Conservation (phyloP, 2,888 invertebrate genomes). For the Tetropium fuscum region DNA sequence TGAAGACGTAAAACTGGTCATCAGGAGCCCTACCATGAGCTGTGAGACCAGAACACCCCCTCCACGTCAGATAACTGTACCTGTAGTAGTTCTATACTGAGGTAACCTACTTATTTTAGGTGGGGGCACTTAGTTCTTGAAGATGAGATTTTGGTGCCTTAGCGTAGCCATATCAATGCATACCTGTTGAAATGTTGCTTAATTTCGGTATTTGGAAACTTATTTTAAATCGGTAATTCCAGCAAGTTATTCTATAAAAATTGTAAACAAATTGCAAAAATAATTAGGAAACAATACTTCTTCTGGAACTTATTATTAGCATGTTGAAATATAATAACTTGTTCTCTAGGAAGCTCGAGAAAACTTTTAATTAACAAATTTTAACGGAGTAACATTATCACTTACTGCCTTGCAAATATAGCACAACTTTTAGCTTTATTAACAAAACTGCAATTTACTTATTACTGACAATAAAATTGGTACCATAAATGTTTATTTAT, state of each 20-base stretch:
- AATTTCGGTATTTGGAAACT: slow-evolving; percentile 31
- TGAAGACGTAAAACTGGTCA: slow-evolving; percentile 61
- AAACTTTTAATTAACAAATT: too few species aligned
- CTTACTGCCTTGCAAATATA: too few species aligned
- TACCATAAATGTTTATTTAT: too few species aligned
- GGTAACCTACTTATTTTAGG: slow-evolving; percentile 63
- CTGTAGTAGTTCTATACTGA: slow-evolving; percentile 64
- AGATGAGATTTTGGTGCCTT: slow-evolving; percentile 56
- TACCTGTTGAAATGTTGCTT: slow-evolving; percentile 19
- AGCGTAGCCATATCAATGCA: slow-evolving; percentile 8
- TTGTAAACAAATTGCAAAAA: slow-evolving; percentile 39
- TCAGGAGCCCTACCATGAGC: slow-evolving; percentile 59
- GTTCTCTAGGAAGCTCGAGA: background rate
- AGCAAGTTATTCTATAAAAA: slow-evolving; percentile 34
- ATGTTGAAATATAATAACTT: slow-evolving; percentile 4
- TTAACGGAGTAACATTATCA: too few species aligned
- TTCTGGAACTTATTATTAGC: slow-evolving; percentile 23
- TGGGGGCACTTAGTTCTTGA: slow-evolving; percentile 57
- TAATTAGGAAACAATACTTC: slow-evolving; percentile 31
- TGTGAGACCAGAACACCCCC: slow-evolving; percentile 50
- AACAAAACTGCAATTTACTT: too few species aligned
- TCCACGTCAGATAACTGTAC: slow-evolving; percentile 61
- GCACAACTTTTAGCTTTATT: too few species aligned
- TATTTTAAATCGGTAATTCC: slow-evolving; percentile 37
- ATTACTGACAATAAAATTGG: too few species aligned